Percentiles rank a stretch among this genome's conserved stretches.
phyloP scores from a whole-genome alignment of 2,113 vertebrate genomes.

The Arothron firmamentum region DNA sequence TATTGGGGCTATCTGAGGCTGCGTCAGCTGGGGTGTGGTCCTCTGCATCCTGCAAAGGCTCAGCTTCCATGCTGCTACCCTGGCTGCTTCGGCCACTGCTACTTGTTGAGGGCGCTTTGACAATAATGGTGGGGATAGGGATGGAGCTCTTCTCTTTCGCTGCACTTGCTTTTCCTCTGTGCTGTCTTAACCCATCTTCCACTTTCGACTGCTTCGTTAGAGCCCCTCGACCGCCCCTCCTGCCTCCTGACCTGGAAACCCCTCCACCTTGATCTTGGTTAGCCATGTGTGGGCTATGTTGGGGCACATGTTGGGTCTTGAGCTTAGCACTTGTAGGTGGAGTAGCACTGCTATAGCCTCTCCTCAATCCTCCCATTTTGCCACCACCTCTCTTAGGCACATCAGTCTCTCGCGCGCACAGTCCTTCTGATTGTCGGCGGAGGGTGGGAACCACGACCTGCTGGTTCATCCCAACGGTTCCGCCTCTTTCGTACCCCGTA shows the following conservation, averaged over 20 bases:
- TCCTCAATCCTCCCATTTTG: conserved; percentile 73
- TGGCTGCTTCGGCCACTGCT: conserved; percentile 91
- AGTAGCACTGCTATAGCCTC: conserved; percentile 75
- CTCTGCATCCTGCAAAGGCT: conserved; percentile 61
- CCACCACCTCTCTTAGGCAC: conserved; percentile 67
- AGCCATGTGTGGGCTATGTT: conserved; percentile 44
- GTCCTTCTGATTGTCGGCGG: conserved; percentile 65
- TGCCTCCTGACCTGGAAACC: conserved; percentile 38
- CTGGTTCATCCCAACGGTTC: conserved; percentile 53
- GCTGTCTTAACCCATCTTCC: conserved; percentile 71
- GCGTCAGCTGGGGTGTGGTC: conserved; percentile 48
- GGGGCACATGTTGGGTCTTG: conserved; percentile 60
- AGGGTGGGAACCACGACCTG: conserved; percentile 64
- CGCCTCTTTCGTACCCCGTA: conserved; percentile 62
- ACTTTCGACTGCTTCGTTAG: conserved; percentile 89
- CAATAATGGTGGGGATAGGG: conserved; percentile 90
- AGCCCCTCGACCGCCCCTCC: conserved; percentile 80
- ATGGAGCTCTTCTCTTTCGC: conserved; percentile 86
- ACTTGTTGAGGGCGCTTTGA: conserved; percentile 91
- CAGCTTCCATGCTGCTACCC: conserved; percentile 87
- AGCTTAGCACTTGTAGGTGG: conserved; percentile 73
- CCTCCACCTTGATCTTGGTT: conserved; percentile 54
- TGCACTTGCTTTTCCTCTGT: conserved; percentile 57
- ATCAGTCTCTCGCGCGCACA: conserved; percentile 62
- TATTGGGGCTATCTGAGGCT: conserved; percentile 40